Evolutionary conservation across 1,140 invertebrate genomes (phyloP).

Genomic region (Steinernema feltiae): DNA sequence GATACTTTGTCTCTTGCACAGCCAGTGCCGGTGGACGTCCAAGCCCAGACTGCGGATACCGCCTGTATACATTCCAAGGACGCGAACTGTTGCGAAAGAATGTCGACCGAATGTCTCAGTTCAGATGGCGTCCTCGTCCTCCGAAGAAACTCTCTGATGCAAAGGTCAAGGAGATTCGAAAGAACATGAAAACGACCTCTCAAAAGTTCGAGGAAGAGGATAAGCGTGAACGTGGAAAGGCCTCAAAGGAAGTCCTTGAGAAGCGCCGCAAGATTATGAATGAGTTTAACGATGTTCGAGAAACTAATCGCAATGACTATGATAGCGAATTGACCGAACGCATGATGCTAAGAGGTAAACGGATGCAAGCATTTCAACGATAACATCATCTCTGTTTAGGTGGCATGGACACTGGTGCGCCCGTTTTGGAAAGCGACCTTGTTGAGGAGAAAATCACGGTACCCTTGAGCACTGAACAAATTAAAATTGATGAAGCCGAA

Average conservation of each 20-base stretch:
- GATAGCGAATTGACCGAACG: conserved; percentile 72
- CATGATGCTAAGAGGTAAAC: too few species aligned
- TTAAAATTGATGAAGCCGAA: too few species aligned
- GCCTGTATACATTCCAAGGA: conserved; percentile 94
- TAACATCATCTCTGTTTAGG: too few species aligned
- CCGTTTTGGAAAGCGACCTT: conserved; percentile 34
- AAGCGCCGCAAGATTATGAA: conserved; percentile 81
- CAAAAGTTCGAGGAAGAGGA: conserved; percentile 92
- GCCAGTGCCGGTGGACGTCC: conserved; percentile 83
- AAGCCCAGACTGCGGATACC: conserved; percentile 88
- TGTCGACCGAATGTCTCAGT: conserved; percentile 84
- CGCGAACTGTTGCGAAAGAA: conserved; percentile 70
- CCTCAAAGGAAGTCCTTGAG: conserved; percentile 91
- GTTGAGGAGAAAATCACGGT: conserved; percentile 51
- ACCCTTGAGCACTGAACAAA: conserved; percentile 41
- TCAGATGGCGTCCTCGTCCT: conserved; percentile 90
- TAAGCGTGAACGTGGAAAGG: conserved; percentile 79
- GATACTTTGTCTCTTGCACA: conserved; percentile 89
- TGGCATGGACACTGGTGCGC: conserved; percentile 29
- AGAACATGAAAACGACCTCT: conserved; percentile 95
- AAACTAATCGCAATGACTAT: conserved; percentile 68
- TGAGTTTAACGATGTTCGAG: too few species aligned
- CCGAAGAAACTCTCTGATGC: conserved; percentile 72
- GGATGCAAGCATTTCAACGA: too few species aligned
- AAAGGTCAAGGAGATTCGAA: conserved; percentile 79